phyloP scores from a whole-genome alignment of 2,888 invertebrate genomes.

The Xestia rhomboidea region DNA sequence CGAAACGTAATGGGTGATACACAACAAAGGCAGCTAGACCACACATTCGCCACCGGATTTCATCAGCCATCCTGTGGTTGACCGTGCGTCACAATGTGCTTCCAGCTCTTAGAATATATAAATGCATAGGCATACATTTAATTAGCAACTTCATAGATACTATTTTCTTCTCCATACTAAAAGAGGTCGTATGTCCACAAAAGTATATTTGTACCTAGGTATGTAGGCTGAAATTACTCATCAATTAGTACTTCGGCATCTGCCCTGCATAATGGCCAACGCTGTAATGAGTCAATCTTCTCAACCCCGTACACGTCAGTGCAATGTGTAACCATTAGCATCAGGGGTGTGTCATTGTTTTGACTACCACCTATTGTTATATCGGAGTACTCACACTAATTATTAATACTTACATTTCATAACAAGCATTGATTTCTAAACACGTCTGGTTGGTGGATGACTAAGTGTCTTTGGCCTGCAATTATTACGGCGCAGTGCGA shows the following conservation, averaged over 20 bases:
- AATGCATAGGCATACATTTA: not conserved
- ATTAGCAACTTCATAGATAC: not conserved
- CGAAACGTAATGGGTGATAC: not conserved
- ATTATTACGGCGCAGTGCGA: slow-evolving; percentile 34
- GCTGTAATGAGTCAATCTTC: slow-evolving; percentile 66
- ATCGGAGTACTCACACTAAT: slow-evolving; percentile 57
- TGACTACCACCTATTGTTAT: slow-evolving; percentile 68
- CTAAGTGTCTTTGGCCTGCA: slow-evolving; percentile 50
- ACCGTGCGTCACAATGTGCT: not conserved
- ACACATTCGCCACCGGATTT: not conserved
- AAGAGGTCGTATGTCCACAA: too few species aligned
- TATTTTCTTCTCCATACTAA: not conserved
- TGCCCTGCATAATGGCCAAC: slow-evolving; percentile 19
- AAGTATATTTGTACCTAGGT: too few species aligned
- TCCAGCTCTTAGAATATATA: not conserved
- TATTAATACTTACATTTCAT: slow-evolving; percentile 66
- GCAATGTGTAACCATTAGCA: slow-evolving; percentile 52
- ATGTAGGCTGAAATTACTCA: not conserved
- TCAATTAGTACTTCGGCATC: slow-evolving; percentile 25
- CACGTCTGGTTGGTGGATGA: slow-evolving; percentile 59
- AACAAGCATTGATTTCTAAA: slow-evolving; percentile 64
- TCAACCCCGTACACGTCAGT: slow-evolving; percentile 69
- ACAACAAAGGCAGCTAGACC: not conserved
- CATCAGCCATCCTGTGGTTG: not conserved
- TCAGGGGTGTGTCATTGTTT: slow-evolving; percentile 82